Conservation (phyloP, 1,140 invertebrate genomes). For the Eumaeus atala region DNA sequence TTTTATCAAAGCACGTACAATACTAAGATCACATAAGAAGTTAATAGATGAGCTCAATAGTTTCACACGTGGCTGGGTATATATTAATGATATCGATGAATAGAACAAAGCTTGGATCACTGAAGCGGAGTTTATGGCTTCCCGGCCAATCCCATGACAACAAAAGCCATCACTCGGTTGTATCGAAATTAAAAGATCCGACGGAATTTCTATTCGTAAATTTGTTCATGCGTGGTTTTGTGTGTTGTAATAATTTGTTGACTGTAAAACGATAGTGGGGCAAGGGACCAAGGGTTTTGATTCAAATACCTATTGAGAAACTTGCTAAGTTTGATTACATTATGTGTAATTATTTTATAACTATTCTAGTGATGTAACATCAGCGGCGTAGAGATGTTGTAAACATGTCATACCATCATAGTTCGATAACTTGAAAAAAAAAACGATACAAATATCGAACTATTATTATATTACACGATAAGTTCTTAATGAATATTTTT, state of each 20-base stretch:
- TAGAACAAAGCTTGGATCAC: constrained; percentile 24
- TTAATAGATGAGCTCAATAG: constrained; percentile 1
- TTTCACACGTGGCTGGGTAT: constrained; percentile 5
- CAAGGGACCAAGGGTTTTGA: background rate
- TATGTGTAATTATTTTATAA: too few species aligned
- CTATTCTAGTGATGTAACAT: too few species aligned
- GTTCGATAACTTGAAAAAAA: too few species aligned
- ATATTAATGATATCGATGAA: constrained; percentile 24
- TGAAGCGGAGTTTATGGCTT: constrained; percentile 41
- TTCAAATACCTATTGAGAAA: too few species aligned
- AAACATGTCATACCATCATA: too few species aligned
- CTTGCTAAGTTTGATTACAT: too few species aligned
- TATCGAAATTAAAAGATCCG: constrained; percentile 19
- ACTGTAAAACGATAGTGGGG: background rate
- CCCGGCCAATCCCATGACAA: constrained; percentile 30
- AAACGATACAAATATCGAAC: too few species aligned
- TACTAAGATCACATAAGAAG: too few species aligned
- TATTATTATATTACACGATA: too few species aligned
- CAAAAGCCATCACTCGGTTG: constrained; percentile 23
- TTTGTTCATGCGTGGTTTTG: background rate
- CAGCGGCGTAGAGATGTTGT: too few species aligned
- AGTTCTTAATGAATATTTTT: too few species aligned
- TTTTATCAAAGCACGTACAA: too few species aligned
- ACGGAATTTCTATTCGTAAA: constrained; percentile 6
- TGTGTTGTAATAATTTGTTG: background rate